Conservation (phyloP, 2,113 vertebrate species). For the Odontophorus gujanensis region DNA sequence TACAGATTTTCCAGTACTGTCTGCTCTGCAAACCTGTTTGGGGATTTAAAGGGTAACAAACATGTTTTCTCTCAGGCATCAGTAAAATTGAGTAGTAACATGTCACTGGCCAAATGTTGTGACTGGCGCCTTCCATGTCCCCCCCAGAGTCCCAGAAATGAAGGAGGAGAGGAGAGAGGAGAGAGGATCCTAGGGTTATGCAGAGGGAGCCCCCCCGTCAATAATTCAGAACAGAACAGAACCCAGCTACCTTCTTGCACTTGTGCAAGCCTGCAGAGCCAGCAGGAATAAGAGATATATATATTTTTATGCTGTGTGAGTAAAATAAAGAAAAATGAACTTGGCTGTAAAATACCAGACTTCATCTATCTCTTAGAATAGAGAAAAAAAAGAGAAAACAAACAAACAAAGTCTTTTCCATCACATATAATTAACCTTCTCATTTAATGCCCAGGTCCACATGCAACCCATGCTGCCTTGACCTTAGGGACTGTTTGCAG, state of each 20-base stretch:
- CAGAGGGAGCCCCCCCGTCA: not conserved
- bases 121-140: not conserved
- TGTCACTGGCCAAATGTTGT: not conserved
- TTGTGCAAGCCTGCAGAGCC: not conserved
- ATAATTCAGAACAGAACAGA: not conserved
- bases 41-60: constrained; percentile 26
- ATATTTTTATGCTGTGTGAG: not conserved
- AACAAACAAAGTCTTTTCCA: not conserved
- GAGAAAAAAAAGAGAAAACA: not conserved
- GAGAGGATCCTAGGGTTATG: not conserved
- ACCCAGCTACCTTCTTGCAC: not conserved
- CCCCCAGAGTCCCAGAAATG: not conserved
- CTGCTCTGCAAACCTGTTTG: not conserved
- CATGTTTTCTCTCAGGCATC: not conserved
- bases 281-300: not conserved
- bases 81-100: constrained; percentile 20
- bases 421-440: not conserved
- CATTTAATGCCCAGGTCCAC: not conserved
- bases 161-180: not conserved
- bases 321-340: constrained; percentile 19
- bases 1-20: not conserved
- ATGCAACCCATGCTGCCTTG: not conserved
- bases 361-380: constrained; percentile 6
- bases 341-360: not conserved
- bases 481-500: not conserved